These are phyloP conservation scores for Mustelus asterias DNA, from an alignment of 2,113 vertebrate genomes.

Conservation along the genomic window DNA sequence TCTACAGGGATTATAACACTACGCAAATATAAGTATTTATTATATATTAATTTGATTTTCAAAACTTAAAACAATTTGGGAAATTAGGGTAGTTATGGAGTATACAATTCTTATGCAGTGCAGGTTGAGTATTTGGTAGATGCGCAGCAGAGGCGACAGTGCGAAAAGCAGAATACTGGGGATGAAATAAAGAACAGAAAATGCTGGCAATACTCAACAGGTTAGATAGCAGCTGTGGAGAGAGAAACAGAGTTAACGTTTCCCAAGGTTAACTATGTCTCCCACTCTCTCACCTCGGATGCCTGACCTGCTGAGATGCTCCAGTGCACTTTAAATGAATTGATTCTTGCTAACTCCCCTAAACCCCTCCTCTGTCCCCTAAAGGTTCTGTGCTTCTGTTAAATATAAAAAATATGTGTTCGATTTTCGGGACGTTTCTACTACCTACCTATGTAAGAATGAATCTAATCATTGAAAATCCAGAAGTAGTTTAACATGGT, in stretches of 20 bases:
- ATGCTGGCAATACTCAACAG: too few relatives aligned
- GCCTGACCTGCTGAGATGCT: neutral
- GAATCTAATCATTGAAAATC: neutral
- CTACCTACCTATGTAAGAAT: neutral
- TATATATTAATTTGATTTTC: neutral
- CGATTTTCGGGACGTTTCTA: neutral
- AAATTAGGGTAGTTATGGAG: neutral
- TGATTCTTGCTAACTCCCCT: neutral
- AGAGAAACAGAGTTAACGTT: neutral
- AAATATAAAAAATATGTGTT: neutral
- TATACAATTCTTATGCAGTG: neutral
- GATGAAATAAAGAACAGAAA: neutral
- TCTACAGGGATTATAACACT: too few relatives aligned
- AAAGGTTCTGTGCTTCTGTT: too few relatives aligned
- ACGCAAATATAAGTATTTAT: too few relatives aligned
- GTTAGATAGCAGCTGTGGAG: neutral
- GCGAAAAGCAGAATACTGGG: neutral
- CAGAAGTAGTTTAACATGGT: neutral
- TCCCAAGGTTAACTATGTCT: too few relatives aligned
- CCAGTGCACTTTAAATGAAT: neutral
- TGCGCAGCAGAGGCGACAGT: neutral
- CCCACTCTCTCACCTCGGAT: too few relatives aligned
- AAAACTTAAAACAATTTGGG: neutral
- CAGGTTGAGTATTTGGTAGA: neutral
- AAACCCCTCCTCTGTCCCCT: too few relatives aligned